phyloP scores from a whole-genome alignment of 2,888 invertebrate species.

The Chironomus riparius region DNA sequence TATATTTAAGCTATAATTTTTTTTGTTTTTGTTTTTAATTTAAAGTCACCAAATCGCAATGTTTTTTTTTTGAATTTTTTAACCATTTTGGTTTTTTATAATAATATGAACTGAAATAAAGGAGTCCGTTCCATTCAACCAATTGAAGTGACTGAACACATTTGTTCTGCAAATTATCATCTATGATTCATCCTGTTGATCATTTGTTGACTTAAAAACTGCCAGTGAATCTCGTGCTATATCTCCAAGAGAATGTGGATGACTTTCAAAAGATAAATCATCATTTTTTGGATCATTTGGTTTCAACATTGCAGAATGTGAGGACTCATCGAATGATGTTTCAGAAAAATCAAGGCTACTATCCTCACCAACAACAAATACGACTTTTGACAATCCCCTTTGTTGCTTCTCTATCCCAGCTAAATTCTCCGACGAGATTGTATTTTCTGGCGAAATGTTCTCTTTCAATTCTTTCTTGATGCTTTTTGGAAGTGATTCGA shows the following conservation, averaged over 20 bases:
- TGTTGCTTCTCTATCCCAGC: conserved; percentile 1
- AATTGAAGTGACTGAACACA: too few relatives aligned
- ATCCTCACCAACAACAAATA: conserved; percentile 11
- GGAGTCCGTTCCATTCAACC: too few relatives aligned
- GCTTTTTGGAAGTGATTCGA: conserved; percentile 48
- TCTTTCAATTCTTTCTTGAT: conserved; percentile 52
- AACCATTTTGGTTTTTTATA: too few relatives aligned
- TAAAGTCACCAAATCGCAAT: too few relatives aligned
- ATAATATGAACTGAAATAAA: too few relatives aligned
- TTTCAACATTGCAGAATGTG: neutral
- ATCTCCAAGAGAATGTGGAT: neutral
- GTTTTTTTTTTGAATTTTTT: too few relatives aligned
- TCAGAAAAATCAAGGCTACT: neutral
- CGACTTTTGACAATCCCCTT: neutral
- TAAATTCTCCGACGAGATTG: conserved; percentile 33
- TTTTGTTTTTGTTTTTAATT: too few relatives aligned
- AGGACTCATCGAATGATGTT: neutral
- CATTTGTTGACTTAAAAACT: neutral
- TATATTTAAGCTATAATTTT: too few relatives aligned
- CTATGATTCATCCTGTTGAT: neutral
- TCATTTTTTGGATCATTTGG: neutral
- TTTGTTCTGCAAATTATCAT: too few relatives aligned
- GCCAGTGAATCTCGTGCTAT: neutral
- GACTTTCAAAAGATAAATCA: neutral
- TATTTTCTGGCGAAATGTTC: conserved; percentile 55